Evolutionary conservation across 1,140 invertebrate species (phyloP).

Genomic region (Trinorchestia longiramus): DNA sequence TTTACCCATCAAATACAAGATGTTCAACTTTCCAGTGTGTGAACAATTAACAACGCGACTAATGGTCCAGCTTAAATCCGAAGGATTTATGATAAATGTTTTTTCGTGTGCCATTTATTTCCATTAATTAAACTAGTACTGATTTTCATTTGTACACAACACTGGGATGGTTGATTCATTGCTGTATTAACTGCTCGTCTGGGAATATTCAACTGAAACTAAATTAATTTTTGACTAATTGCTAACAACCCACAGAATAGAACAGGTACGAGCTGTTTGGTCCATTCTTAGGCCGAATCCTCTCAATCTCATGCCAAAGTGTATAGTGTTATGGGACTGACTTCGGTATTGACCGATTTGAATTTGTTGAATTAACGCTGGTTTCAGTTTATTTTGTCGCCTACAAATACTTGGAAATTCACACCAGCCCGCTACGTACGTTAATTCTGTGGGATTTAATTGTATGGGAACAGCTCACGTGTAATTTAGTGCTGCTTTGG

Average conservation of each 20-base stretch:
- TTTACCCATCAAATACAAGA: not conserved
- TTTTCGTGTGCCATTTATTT: not conserved
- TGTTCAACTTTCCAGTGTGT: no score
- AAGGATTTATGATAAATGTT: not conserved
- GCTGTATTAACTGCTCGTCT: not conserved
- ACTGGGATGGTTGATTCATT: not conserved
- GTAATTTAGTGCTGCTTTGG: no score
- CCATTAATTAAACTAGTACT: not conserved
- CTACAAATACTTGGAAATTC: not conserved
- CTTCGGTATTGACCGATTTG: not conserved
- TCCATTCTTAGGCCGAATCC: no score
- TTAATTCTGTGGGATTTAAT: not conserved
- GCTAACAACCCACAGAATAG: not conserved
- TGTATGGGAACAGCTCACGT: not conserved
- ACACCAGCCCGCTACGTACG: not conserved
- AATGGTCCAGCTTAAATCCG: not conserved
- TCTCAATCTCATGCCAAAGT: no score
- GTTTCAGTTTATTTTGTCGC: not conserved
- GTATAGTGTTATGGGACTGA: no score
- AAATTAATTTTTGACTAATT: no score
- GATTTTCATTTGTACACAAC: not conserved
- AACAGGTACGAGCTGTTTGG: not conserved
- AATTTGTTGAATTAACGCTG: not conserved
- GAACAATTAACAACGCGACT: not conserved
- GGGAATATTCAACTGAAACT: not conserved